phyloP scores from a whole-genome alignment of 2,888 invertebrate species.

The Agonum fuliginosum region DNA sequence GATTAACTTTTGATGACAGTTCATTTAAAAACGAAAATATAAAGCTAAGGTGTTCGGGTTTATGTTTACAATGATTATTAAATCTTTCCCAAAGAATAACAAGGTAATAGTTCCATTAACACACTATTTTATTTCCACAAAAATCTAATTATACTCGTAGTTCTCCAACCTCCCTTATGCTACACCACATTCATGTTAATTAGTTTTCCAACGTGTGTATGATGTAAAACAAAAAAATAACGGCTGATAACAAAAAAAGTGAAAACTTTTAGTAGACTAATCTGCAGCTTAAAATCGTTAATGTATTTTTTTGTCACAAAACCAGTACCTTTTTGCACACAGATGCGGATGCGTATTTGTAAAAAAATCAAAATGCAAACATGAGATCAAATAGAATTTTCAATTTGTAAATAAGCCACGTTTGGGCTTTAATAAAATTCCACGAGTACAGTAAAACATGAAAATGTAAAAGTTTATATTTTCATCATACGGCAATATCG shows the following conservation, averaged over 20 bases:
- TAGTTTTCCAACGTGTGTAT: background rate
- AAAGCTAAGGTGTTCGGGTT: no score
- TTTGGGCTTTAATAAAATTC: slow-evolving; percentile 33
- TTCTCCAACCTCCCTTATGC: no score
- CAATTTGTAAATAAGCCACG: slow-evolving; percentile 45
- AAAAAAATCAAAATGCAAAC: slow-evolving; percentile 25
- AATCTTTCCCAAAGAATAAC: no score
- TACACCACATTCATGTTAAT: background rate
- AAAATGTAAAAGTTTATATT: slow-evolving; percentile 49
- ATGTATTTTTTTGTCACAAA: background rate
- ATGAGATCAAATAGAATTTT: slow-evolving; percentile 41
- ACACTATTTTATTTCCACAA: no score
- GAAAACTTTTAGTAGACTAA: background rate
- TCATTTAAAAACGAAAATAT: no score
- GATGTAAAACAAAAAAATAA: background rate
- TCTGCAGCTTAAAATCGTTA: slow-evolving; percentile 2
- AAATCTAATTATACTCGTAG: no score
- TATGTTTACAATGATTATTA: no score
- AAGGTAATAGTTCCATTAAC: no score
- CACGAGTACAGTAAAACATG: slow-evolving; percentile 29
- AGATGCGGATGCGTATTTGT: background rate
- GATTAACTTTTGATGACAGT: no score
- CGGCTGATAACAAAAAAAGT: background rate
- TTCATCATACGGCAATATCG: slow-evolving; percentile 43
- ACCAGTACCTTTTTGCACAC: background rate